phyloP scores from a whole-genome alignment of 2,113 vertebrate species.

The Tautogolabrus adspersus region DNA sequence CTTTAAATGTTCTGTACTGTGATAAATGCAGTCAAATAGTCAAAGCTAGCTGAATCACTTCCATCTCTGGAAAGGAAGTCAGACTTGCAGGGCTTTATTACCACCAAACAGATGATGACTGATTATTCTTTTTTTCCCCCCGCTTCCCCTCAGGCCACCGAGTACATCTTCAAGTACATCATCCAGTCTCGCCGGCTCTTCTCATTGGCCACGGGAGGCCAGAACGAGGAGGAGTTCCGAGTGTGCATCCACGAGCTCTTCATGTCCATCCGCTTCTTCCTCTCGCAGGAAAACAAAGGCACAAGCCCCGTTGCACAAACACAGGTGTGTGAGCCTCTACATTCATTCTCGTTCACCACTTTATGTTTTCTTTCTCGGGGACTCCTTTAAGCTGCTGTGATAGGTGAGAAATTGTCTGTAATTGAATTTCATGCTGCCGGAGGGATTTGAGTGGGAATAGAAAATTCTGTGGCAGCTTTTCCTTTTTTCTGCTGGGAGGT shows the following conservation, averaged over 20 bases:
- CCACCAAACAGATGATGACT: not conserved
- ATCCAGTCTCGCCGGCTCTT: slow-evolving; percentile 96
- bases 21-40: too few species aligned
- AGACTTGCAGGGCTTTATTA: not conserved
- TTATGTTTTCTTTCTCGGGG: slow-evolving; percentile 21
- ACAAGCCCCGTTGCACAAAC: slow-evolving; percentile 89
- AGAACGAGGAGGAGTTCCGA: slow-evolving; percentile 97
- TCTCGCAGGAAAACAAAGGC: slow-evolving; percentile 95
- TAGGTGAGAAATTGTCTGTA: slow-evolving; percentile 63
- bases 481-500: slow-evolving; percentile 46
- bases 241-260: slow-evolving; percentile 96
- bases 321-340: slow-evolving; percentile 81
- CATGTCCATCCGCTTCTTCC: slow-evolving; percentile 98
- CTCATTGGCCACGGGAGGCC: slow-evolving; percentile 94
- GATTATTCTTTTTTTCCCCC: not conserved
- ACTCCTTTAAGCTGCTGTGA: slow-evolving; percentile 53
- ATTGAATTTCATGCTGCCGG: slow-evolving; percentile 68
- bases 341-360: not conserved
- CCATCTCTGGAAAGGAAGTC: too few species aligned
- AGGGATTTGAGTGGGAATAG: slow-evolving; percentile 35
- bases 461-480: slow-evolving; percentile 51
- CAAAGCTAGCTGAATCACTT: too few species aligned
- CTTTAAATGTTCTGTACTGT: too few species aligned
- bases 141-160: slow-evolving; percentile 77
- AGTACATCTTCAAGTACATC: slow-evolving; percentile 99